Evolutionary conservation across 2,888 invertebrate species (phyloP), one percentile per base, ranked within the genome.

Genomic region (Sinhomidia bicolor): DNA sequence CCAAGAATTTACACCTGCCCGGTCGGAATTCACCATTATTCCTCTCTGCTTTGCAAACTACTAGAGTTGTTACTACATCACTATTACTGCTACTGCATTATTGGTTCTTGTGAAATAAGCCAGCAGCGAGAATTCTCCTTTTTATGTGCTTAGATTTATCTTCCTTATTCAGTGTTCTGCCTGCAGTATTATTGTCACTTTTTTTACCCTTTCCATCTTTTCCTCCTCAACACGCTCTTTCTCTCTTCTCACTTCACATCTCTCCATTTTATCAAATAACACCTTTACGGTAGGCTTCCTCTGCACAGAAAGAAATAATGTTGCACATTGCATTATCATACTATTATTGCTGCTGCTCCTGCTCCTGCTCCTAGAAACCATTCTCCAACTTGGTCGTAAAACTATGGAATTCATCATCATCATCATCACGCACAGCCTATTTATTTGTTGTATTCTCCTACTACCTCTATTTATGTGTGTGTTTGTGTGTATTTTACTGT

Each of bases 1-100:
- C 74, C 54, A 47, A 86, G 86, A 81, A 86, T 86, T 80, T 81
- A 71, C 86, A 86, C 86, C 86, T 86, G 86, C 81, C 74, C 57
- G 10, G 68, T 23, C 54, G 57, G 68, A 85, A 85, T 68, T 85
- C 71, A 79, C 47, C 26, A 68, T 36, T 79, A 80, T 79, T 79
- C 26, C 54, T 36, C 54, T 54, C 54, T 14, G 3, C 20, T 47
- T 74, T 71, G 65, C 65, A 17, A 65, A 71, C 44, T 23, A 68
- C 29, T 12, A 9, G 60, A n/a, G n/a, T n/a, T n/a, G n/a, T n/a
- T n/a, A n/a, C n/a, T n/a, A n/a, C n/a, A n/a, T n/a, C n/a, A n/a
- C n/a, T n/a, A n/a, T n/a, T n/a, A n/a, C n/a, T n/a, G n/a, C n/a
- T 32, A 68, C 41, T 68, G 68, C 71, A 44, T 41, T 80, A 80